Evolutionary conservation across 2,888 invertebrate genomes (phyloP).

Genomic region (Linhomoeus sp.): DNA sequence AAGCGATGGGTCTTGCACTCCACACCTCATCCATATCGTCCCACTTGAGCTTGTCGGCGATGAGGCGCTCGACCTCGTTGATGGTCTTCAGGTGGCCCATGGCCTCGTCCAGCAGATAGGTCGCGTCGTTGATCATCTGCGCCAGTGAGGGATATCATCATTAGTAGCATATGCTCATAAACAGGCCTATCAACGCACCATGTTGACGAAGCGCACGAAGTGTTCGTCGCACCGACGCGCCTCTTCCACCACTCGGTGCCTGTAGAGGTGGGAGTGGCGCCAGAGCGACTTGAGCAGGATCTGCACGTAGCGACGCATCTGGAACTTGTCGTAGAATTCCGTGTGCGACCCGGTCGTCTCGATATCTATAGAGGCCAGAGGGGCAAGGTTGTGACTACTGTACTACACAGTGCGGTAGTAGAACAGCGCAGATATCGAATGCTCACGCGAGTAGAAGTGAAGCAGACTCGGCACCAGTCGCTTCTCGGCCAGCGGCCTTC

Average conservation of each 20-base stretch:
- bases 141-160: too few species aligned
- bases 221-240: conserved; percentile 36
- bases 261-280: conserved; percentile 68
- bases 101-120: conserved; percentile 83
- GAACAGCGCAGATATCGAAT: too few species aligned
- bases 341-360: conserved; percentile 92
- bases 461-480: conserved; percentile 69
- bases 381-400: too few species aligned
- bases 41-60: conserved; percentile 50
- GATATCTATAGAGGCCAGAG: conserved; percentile 43
- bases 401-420: too few species aligned
- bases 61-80: conserved; percentile 58
- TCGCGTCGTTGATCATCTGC: conserved; percentile 62
- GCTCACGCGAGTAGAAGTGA: conserved; percentile 71
- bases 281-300: conserved; percentile 72
- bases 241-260: conserved; percentile 65
- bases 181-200: conserved; percentile 43
- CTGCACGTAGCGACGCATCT: conserved; percentile 91
- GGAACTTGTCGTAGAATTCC: conserved; percentile 98
- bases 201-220: conserved; percentile 80
- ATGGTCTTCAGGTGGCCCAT: conserved; percentile 55
- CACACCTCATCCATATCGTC: conserved; percentile 25
- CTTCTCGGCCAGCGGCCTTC: conserved; percentile 60
- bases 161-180: too few species aligned
- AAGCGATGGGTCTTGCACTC: too few species aligned